A percentile compares a stretch with the other conserved stretches of the same genome.
Conservation (phyloP, 1,140 invertebrate genomes). For the Zaprionus lachaisei region DNA sequence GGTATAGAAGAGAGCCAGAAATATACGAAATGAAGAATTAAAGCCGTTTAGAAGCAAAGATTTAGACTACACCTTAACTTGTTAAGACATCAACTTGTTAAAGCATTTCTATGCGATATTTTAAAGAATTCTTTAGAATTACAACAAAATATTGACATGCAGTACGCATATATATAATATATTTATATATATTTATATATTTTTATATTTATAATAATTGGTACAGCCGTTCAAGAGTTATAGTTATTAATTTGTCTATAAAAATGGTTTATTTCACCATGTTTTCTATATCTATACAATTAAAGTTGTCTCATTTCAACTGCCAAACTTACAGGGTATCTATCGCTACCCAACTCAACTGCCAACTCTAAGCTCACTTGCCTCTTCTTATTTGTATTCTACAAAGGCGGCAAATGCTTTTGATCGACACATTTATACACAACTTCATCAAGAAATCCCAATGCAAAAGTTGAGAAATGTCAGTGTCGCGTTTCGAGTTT, state of each 20-base stretch:
- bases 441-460: constrained; percentile 16
- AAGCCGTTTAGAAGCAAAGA: background rate
- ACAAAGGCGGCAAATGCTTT: constrained; percentile 37
- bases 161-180: too few relatives aligned
- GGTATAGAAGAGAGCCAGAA: background rate
- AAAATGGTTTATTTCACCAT: too few relatives aligned
- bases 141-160: too few relatives aligned
- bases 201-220: background rate
- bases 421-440: constrained; percentile 38
- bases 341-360: background rate
- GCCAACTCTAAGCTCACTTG: background rate
- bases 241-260: too few relatives aligned
- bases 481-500: constrained; percentile 28
- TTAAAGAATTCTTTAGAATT: too few relatives aligned
- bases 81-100: too few relatives aligned
- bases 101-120: too few relatives aligned
- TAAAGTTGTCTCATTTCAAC: too few relatives aligned
- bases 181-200: too few relatives aligned
- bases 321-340: background rate
- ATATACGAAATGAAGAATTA: background rate
- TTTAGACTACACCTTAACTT: background rate
- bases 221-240: rapidly evolving
- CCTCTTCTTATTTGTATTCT: constrained; percentile 23
- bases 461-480: background rate
- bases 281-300: too few relatives aligned